Conservation (phyloP, 2,888 invertebrate genomes). For the Cataglyphis cursor region DNA sequence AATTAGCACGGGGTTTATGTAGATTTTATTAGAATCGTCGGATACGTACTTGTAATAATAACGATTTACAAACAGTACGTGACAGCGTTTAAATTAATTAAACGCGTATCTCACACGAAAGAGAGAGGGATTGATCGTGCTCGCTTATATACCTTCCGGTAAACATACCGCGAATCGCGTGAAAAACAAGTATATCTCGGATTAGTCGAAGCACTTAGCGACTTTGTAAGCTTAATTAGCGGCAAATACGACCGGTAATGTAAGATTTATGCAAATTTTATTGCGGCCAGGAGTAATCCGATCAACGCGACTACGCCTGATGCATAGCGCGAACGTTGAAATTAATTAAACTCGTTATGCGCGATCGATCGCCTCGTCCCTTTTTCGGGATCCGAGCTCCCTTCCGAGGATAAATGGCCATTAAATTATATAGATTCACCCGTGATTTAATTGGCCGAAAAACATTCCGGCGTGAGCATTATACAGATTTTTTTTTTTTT, state of each 20-base stretch:
- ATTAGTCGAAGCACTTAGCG: slow-evolving; percentile 21
- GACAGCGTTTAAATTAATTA: slow-evolving; percentile 36
- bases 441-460: slow-evolving; percentile 27
- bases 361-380: slow-evolving; percentile 29
- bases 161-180: slow-evolving; percentile 7
- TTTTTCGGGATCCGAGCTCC: slow-evolving; percentile 9
- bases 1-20: slow-evolving; percentile 16
- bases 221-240: slow-evolving; percentile 45
- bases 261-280: slow-evolving; percentile 42
- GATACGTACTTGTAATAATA: slow-evolving; percentile 2
- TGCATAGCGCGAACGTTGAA: slow-evolving; percentile 7
- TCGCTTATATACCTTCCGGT: slow-evolving; percentile 22
- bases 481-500: not conserved
- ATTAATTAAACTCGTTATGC: slow-evolving; percentile 47
- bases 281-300: slow-evolving; percentile 27
- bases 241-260: not conserved
- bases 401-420: not conserved
- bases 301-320: slow-evolving; percentile 18
- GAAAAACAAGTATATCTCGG: slow-evolving; percentile 30
- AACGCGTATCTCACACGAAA: not conserved
- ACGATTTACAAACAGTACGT: slow-evolving; percentile 38
- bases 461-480: not conserved
- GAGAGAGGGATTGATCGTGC: slow-evolving; percentile 20
- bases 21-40: slow-evolving; percentile 38
- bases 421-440: not conserved